phyloP scores from a whole-genome alignment of 2,888 invertebrate genomes.

The Drosophila neotestacea region DNA sequence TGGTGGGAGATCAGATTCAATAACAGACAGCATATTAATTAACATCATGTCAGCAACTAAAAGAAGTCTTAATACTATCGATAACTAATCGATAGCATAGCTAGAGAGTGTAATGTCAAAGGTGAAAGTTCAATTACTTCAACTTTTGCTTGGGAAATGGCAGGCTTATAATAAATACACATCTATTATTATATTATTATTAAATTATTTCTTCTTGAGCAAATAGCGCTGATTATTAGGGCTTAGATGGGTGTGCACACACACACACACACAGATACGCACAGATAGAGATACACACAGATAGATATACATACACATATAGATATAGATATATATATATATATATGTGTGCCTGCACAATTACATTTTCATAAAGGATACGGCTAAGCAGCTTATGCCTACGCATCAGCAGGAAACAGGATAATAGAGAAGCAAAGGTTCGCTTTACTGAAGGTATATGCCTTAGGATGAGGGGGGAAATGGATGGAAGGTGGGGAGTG shows the following conservation, averaged over 20 bases:
- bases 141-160: conserved; percentile 39
- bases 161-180: conserved; percentile 8
- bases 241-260: conserved; percentile 47
- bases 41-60: background rate
- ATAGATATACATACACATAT: background rate
- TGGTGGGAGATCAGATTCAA: no score
- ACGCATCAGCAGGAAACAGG: conserved; percentile 49
- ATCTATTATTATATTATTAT: conserved; percentile 28
- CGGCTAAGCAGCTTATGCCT: conserved; percentile 70
- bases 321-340: background rate
- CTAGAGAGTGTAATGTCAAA: conserved; percentile 11
- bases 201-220: conserved; percentile 27
- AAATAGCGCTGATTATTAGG: conserved; percentile 78
- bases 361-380: conserved; percentile 78
- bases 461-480: background rate
- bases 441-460: background rate
- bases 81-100: conserved; percentile 11
- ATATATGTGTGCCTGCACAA: conserved; percentile 51
- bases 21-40: no score
- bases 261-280: conserved; percentile 6
- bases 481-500: background rate
- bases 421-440: conserved; percentile 12
- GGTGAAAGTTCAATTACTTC: conserved; percentile 46
- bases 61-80: background rate
- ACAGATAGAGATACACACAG: conserved; percentile 2